phyloP scores from a whole-genome alignment of 2,113 vertebrate species.

The mouse (Mus musculus) region DNA sequence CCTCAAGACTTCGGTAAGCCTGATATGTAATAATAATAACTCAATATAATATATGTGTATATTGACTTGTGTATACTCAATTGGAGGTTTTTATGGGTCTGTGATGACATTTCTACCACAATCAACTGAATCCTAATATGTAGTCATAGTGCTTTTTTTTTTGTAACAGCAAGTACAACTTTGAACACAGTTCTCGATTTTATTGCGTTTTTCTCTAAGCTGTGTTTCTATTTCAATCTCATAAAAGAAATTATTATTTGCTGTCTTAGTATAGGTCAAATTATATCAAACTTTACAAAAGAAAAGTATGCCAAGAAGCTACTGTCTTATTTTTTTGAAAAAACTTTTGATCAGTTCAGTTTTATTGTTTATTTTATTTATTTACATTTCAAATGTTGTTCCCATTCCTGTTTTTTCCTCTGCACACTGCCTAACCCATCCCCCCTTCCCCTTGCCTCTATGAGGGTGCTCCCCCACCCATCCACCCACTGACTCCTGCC shows the following conservation, averaged over 20 bases:
- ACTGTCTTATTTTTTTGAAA: neutral
- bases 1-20: neutral
- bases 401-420: no score
- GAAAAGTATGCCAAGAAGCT: neutral
- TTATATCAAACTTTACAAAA: neutral
- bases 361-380: no score
- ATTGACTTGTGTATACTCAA: neutral
- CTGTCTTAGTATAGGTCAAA: neutral
- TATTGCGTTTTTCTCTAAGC: neutral
- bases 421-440: no score
- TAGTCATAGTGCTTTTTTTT: neutral
- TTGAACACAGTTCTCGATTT: conserved; percentile 25
- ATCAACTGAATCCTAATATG: neutral
- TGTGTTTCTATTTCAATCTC: conserved; percentile 6
- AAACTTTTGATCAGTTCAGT: no score
- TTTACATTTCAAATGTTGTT: no score
- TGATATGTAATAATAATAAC: neutral
- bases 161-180: conserved; percentile 4
- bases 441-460: no score
- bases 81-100: neutral
- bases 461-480: no score
- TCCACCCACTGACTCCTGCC: no score
- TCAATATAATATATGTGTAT: neutral
- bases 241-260: conserved; percentile 15
- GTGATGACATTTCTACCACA: neutral